Conservation (phyloP, 2,797 vertebrate genomes). For the Pseudochromis fuscus region DNA sequence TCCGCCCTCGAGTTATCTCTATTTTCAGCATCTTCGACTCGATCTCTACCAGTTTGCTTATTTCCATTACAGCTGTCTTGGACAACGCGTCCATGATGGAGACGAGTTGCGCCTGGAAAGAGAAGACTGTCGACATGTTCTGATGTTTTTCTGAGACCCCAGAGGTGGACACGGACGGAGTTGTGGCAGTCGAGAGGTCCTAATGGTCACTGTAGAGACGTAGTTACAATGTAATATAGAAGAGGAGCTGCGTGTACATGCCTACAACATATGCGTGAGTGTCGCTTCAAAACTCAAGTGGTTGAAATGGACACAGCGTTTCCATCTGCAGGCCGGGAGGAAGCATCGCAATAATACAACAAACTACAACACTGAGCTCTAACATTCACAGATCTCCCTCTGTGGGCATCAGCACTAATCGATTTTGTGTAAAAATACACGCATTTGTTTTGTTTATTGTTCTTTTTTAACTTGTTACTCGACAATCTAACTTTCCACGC, state of each 20-base stretch:
- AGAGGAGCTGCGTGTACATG: constrained; percentile 16
- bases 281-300: constrained; percentile 35
- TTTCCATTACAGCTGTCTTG: constrained; percentile 83
- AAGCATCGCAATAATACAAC: constrained; percentile 1
- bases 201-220: neutral
- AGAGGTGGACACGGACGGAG: neutral
- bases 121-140: constrained; percentile 78
- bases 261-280: constrained; percentile 7
- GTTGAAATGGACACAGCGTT: constrained; percentile 7
- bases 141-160: neutral
- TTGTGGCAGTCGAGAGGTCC: neutral
- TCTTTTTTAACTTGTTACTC: neutral
- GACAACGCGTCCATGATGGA: constrained; percentile 84
- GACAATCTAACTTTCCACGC: neutral
- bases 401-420: accelerated
- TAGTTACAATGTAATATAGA: constrained; percentile 9
- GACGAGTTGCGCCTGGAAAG: constrained; percentile 83
- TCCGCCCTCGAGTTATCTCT: constrained; percentile 82
- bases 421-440: accelerated
- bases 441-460: neutral
- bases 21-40: constrained; percentile 83
- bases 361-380: neutral
- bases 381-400: neutral
- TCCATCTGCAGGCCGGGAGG: constrained; percentile 69
- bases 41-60: constrained; percentile 84